Evolutionary conservation across 2,797 vertebrate genomes (phyloP).

Genomic region (Mionectes olivaceus): DNA sequence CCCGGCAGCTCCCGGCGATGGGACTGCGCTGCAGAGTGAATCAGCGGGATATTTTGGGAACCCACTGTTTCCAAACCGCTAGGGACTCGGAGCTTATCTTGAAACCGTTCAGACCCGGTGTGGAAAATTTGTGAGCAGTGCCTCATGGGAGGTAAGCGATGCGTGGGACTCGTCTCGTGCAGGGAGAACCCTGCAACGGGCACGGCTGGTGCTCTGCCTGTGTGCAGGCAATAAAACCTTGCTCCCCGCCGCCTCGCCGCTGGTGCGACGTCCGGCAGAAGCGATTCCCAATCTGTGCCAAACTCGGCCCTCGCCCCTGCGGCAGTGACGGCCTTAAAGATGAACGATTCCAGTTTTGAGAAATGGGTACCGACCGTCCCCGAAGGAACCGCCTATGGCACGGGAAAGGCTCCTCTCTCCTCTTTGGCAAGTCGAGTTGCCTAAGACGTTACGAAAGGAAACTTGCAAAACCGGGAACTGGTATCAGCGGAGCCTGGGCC

Average conservation of each 20-base stretch:
- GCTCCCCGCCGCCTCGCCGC: not conserved
- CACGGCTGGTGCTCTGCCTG: not conserved
- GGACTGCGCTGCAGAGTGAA: not conserved
- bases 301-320: not conserved
- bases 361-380: not conserved
- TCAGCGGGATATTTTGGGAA: not conserved
- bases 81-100: not conserved
- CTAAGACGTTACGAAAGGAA: not conserved
- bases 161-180: not conserved
- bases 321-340: not conserved
- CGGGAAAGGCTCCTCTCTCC: not conserved
- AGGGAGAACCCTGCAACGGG: not conserved
- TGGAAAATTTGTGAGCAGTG: not conserved
- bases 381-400: not conserved
- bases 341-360: not conserved
- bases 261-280: not conserved
- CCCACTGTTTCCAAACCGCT: not conserved
- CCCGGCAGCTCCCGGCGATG: not conserved
- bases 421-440: not conserved
- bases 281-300: fast-evolving
- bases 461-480: not conserved
- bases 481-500: not conserved
- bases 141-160: not conserved
- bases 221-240: not conserved
- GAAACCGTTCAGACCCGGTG: not conserved